These are phyloP conservation scores for Panorpa germanica DNA, from an alignment of 2,888 invertebrate species.

Conservation along the genomic window DNA sequence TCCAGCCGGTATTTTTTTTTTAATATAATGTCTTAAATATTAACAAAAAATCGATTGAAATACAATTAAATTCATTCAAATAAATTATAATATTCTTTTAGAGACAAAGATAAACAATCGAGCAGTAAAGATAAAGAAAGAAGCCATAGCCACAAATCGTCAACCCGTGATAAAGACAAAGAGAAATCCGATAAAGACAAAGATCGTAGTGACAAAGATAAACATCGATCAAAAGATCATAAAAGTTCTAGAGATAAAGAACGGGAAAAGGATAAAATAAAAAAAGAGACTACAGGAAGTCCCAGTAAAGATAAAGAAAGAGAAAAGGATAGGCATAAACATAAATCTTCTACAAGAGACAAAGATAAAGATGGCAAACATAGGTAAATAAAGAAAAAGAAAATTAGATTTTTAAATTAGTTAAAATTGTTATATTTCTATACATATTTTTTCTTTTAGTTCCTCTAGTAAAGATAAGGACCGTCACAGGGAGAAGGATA, in stretches of 20 bases:
- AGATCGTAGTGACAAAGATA: constrained; percentile 22
- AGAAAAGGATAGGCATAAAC: constrained; percentile 15
- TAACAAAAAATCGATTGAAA: constrained; percentile 11
- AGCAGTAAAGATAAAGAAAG: constrained; percentile 17
- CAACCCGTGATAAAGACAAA: constrained; percentile 25
- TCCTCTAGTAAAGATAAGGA: constrained; percentile 26
- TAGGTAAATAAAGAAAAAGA: constrained; percentile 19
- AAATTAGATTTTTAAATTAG: constrained; percentile 18
- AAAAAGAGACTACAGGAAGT: constrained; percentile 16
- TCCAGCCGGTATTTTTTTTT: constrained; percentile 30
- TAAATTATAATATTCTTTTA: constrained; percentile 16
- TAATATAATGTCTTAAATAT: constrained; percentile 14
- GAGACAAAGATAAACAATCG: constrained; percentile 33
- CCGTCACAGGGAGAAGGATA: constrained; percentile 23
- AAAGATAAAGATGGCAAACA: constrained; percentile 24
- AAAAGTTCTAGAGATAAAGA: constrained; percentile 22
- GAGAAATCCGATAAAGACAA: constrained; percentile 18
- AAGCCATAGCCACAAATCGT: constrained; percentile 25
- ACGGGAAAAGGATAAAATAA: constrained; percentile 17
- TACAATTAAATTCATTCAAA: not conserved
- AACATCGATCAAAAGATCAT: constrained; percentile 18
- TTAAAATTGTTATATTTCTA: not conserved
- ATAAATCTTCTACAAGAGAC: constrained; percentile 20
- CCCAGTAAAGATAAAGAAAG: constrained; percentile 17
- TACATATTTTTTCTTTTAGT: constrained; percentile 18